These are phyloP conservation scores for Alviniconcha strummeri DNA, from an alignment of 2,888 invertebrate genomes.

Conservation along the genomic window DNA sequence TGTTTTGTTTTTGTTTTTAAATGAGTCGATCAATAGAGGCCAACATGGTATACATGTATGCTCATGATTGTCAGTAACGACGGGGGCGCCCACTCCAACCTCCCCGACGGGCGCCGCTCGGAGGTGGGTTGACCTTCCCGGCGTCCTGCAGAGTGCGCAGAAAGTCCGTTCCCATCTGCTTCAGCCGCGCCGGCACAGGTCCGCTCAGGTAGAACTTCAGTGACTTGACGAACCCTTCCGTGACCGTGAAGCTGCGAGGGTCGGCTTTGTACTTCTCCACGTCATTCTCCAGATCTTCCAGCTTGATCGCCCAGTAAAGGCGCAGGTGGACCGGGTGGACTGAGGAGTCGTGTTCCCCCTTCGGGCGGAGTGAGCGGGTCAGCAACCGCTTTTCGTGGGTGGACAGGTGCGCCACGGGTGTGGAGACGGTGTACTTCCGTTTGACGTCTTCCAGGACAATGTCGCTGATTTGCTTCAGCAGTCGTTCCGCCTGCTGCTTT, in stretches of 20 bases:
- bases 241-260: neutral
- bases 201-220: constrained; percentile 8
- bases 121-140: constrained; percentile 5
- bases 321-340: constrained; percentile 4
- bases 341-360: neutral
- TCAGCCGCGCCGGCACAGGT: neutral
- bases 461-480: neutral
- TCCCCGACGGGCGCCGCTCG: neutral
- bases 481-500: neutral
- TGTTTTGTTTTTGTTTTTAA: too few relatives aligned
- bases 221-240: neutral
- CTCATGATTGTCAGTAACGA: too few relatives aligned
- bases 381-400: neutral
- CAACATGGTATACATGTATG: too few relatives aligned
- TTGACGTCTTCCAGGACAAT: constrained; percentile 5
- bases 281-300: neutral
- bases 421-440: neutral
- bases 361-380: neutral
- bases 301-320: constrained; percentile 18
- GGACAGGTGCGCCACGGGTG: neutral
- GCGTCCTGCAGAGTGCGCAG: neutral
- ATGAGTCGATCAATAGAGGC: too few relatives aligned
- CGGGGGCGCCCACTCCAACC: too few relatives aligned
- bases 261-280: neutral
- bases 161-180: neutral